phyloP scores from a whole-genome alignment of 1,140 invertebrate species.

The Drosophila ercepeae region DNA sequence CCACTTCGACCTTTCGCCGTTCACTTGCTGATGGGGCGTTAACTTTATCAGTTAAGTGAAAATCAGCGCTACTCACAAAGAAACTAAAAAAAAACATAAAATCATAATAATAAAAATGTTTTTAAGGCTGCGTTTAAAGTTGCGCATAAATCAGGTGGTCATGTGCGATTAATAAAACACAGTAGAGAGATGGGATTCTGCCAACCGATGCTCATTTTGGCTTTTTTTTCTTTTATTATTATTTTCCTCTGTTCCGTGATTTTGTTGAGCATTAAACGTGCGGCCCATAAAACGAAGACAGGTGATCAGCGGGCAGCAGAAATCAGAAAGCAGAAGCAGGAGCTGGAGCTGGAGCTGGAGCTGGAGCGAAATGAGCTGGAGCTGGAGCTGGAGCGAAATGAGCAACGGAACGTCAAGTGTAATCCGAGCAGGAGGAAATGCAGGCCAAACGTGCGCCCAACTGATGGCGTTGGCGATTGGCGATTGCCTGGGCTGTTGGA shows the following conservation, averaged over 20 bases:
- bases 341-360: conserved; percentile 7
- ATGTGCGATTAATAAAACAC: conserved; percentile 79
- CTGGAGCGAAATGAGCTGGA: conserved; percentile 6
- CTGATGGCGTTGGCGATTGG: conserved; percentile 78
- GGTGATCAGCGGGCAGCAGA: conserved; percentile 47
- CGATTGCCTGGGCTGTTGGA: conserved; percentile 60
- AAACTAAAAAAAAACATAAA: conserved; percentile 10
- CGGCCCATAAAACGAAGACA: conserved; percentile 74
- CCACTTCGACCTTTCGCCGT: conserved; percentile 20
- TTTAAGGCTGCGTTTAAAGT: conserved; percentile 74
- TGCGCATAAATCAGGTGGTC: conserved; percentile 77
- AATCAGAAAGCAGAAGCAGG: conserved; percentile 3
- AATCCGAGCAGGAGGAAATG: conserved; percentile 78
- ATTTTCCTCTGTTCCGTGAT: conserved; percentile 4
- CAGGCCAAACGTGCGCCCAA: conserved; percentile 79
- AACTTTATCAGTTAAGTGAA: conserved; percentile 77
- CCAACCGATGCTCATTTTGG: conserved; percentile 8
- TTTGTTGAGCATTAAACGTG: conserved; percentile 65
- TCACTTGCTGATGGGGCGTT: conserved; percentile 46
- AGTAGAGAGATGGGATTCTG: conserved; percentile 19
- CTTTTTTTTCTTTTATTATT: conserved; percentile 39
- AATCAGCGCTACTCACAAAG: conserved; percentile 50
- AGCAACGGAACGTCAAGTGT: conserved; percentile 73
- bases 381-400: conserved; percentile 7
- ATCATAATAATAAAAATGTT: conserved; percentile 81